Evolutionary conservation across 2,888 invertebrate species (phyloP), one percentile per base, ranked within the genome.

Genomic region (Hesperia comma): DNA sequence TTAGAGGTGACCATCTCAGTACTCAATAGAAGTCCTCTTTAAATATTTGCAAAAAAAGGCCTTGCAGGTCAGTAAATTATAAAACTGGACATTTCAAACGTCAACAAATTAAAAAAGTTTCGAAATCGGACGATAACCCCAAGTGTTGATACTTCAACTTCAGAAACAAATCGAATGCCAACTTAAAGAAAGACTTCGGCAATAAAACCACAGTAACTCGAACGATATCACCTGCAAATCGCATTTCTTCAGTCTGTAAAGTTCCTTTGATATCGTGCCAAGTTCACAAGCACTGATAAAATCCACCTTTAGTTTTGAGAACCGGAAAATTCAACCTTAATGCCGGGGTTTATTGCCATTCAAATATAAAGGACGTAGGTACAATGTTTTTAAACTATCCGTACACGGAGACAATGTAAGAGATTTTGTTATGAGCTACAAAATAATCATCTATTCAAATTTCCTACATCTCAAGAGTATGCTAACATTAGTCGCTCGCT

Each of bases 231-330:
- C 64, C 64, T 58, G 58, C 53, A 51, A 64, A 64, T 64, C 64
- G 64, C 57, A 54, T 66, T 66, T 60, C 64, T 66, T 64, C 17
- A 26, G 63, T 64, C 63, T 57, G 57, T 41, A 60, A 66, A 66
- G 58, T 66, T 66, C 19, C 57, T 66, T 66, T 66, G 64, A 66
- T 41, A 60, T n/a, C 32, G 14, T 53, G 64, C 64, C 64, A 64
- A 64, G 53, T 58, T 61, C 8, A 60, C 58, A 53, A 43, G 58
- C 53, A 43, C 37, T 40, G 43, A 17, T 14, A 32, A 51, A 51
- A 53, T 53, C 41, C 53, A 58, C 49, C 51, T 51, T 56, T 51
- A 17, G 49, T 21, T 46, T 21, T 17, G 26, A 17, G 33, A 57
- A 41, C 17, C 7, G 4, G 26, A 14, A 51, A 51, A 19, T 51